phyloP scores from a whole-genome alignment of 1,140 invertebrate genomes.

The Elysia chlorotica region DNA sequence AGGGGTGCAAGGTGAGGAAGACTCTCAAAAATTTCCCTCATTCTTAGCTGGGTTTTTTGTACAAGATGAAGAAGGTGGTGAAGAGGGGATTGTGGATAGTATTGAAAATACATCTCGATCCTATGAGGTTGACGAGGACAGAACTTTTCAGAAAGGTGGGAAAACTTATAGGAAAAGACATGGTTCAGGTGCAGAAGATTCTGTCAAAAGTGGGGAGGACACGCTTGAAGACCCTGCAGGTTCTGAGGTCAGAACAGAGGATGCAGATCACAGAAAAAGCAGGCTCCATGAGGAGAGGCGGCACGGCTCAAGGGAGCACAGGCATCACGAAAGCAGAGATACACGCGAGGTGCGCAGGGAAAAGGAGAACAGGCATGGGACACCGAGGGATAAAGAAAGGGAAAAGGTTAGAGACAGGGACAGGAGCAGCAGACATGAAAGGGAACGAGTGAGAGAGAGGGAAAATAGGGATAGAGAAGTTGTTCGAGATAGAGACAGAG shows the following conservation, averaged over 20 bases:
- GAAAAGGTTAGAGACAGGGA: conserved; percentile 6
- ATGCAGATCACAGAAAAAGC: conserved; percentile 11
- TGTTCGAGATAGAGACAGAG: conserved; percentile 1
- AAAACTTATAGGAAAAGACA: conserved; percentile 17
- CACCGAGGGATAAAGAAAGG: conserved; percentile 10
- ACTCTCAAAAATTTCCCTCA: conserved; percentile 20
- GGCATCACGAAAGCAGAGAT: conserved; percentile 13
- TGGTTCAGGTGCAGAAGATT: conserved; percentile 16
- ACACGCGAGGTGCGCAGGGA: not conserved
- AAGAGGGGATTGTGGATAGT: not conserved
- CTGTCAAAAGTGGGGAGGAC: conserved; percentile 8
- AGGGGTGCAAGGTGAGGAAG: conserved; percentile 17
- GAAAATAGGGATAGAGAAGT: conserved; percentile 10
- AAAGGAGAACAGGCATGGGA: conserved; percentile 12
- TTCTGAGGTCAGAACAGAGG: not conserved
- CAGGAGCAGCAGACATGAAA: not conserved
- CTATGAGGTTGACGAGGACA: conserved; percentile 3
- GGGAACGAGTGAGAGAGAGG: conserved; percentile 2
- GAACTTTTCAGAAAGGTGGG: conserved; percentile 5
- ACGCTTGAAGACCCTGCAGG: not conserved
- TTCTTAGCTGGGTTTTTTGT: conserved; percentile 22
- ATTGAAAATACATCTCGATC: not conserved
- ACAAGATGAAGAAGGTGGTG: conserved; percentile 15
- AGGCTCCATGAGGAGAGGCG: conserved; percentile 20
- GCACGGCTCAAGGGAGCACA: conserved; percentile 13